Base-by-base conservation (phyloP, 2,113 vertebrate genomes). In the Phalacrocorax brasilianus region DNA sequence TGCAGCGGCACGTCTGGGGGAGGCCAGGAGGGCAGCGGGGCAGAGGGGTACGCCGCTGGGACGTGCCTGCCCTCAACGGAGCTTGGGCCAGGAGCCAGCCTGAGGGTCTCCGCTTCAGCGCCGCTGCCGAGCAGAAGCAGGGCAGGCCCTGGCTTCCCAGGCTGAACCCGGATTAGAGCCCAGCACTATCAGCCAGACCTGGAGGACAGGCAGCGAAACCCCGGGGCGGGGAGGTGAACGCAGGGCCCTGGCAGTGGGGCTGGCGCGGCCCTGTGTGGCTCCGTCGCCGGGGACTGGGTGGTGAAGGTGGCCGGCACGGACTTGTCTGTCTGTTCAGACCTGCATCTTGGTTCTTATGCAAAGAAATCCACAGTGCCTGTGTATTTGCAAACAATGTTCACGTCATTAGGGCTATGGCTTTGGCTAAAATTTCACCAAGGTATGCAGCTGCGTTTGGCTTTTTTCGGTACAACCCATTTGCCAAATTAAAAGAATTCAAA, bases 1-100 rank as follows among this genome's bases (percentile, higher is more conserved):
- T 0, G 0, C 1, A 11, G 22, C 1, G 47, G 22, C 72, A 50
- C 1, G 0, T 11, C 61, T 32, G 2, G 28, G 38, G n/a, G 47
- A 76, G 12, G 42, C 55, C 68, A 45, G 55, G 56, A 78, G 79
- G n/a, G 21, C 72, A 70, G 68, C 0, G 0, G 15, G 33, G 40
- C 59, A 70, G 17, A 13, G 22, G 38, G 28, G 18, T 6, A 18
- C 0, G 2, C 59, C 40, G 44, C 20, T 19, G 35, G 35, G 18
- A 22, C 2, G 5, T 58, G 32, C 42, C 45, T 33, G 35, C 14
- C 32, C 14, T 16, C 30, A 4, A n/a, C 58, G 24, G 27, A 6
- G 14, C 27, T 6, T 10, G 70, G 20, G 38, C 35, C 18, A 30
- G 40, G 38, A 44, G 12, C 0, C 0, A 45, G 33, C 23, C 58